phyloP scores from a whole-genome alignment of 2,797 vertebrate genomes.

The Artibeus lituratus region DNA sequence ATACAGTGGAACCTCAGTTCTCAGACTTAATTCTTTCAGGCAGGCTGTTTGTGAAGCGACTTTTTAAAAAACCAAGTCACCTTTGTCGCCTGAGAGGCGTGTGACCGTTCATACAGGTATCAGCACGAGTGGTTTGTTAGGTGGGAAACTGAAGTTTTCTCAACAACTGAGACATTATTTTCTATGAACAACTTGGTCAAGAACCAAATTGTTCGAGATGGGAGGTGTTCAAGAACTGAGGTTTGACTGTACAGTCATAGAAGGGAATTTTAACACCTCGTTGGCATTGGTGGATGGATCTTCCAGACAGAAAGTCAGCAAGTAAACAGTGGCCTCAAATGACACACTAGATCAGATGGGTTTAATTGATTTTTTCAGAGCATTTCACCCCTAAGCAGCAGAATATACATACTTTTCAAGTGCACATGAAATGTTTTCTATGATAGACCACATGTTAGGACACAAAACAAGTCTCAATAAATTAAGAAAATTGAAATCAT shows the following conservation, averaged over 20 bases:
- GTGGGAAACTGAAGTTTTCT: neutral
- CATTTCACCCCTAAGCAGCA: neutral
- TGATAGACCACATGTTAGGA: neutral
- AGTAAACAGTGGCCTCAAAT: neutral
- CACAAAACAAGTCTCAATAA: neutral
- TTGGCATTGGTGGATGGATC: neutral
- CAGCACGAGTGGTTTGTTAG: neutral
- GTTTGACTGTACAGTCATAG: neutral
- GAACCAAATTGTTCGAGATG: neutral
- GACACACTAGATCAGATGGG: neutral
- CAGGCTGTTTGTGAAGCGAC: neutral
- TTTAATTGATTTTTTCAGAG: neutral
- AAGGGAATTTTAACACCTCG: neutral
- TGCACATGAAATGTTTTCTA: neutral
- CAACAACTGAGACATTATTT: neutral
- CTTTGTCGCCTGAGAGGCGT: neutral
- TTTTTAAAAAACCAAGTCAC: neutral
- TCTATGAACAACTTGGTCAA: neutral
- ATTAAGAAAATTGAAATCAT: neutral
- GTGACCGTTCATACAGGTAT: neutral
- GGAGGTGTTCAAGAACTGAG: neutral
- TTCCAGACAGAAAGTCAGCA: neutral
- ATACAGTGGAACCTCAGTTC: neutral
- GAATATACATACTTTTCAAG: neutral
- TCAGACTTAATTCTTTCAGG: neutral